Percentiles rank a stretch among this genome's conserved stretches.
Evolutionary conservation across 1,140 invertebrate species (phyloP).

Genomic region (Portunus trituberculatus): DNA sequence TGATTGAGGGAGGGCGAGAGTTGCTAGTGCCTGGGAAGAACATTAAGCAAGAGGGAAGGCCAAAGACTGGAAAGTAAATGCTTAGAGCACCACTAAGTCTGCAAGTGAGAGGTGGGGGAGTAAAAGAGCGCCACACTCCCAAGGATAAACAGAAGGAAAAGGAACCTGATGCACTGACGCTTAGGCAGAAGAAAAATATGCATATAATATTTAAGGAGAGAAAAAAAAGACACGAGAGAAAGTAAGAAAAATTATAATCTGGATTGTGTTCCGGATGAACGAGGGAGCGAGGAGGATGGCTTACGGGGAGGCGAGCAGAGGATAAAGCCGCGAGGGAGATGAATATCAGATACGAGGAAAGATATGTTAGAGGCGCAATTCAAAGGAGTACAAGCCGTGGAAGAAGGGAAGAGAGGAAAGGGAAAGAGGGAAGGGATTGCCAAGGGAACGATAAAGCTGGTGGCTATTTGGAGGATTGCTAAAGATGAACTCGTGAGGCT

Average conservation of each 20-base stretch:
- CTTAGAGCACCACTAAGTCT: too few species aligned
- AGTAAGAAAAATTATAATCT: not conserved
- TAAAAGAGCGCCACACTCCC: not conserved
- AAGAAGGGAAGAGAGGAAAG: not conserved
- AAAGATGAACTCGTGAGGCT: not conserved
- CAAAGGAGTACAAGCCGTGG: not conserved
- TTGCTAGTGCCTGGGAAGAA: too few species aligned
- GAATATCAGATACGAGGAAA: not conserved
- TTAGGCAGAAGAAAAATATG: not conserved
- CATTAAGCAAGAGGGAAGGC: too few species aligned
- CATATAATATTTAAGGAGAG: too few species aligned
- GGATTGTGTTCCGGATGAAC: not conserved
- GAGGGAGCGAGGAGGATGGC: not conserved
- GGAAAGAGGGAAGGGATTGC: not conserved
- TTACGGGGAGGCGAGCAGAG: not conserved
- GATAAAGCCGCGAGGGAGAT: slow-evolving; percentile 1
- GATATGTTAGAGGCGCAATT: not conserved
- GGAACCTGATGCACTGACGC: not conserved
- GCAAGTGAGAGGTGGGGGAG: too few species aligned
- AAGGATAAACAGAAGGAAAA: not conserved
- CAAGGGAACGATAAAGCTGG: not conserved
- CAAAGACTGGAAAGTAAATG: too few species aligned
- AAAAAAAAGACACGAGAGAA: not conserved
- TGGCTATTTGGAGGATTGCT: not conserved
- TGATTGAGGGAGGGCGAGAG: too few species aligned